Conservation (phyloP, 1,140 invertebrate genomes). For the Panagrolaimus sp. region DNA sequence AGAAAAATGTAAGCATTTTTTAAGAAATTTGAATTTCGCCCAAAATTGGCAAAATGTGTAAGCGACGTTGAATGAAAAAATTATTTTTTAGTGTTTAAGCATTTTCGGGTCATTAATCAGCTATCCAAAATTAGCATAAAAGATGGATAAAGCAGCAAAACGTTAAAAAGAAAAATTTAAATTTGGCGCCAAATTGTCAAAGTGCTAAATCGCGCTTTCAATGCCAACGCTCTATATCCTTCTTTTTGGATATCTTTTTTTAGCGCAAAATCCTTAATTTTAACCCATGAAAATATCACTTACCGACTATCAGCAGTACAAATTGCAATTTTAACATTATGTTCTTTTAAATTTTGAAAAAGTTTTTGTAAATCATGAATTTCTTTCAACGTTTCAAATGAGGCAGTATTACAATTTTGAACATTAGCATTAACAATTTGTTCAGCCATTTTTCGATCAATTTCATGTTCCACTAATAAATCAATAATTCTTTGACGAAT, state of each 20-base stretch:
- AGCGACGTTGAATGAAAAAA: too few species aligned
- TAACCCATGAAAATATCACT: slow-evolving; percentile 1
- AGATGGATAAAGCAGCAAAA: background rate
- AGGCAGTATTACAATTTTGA: slow-evolving; percentile 47
- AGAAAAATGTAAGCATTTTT: too few species aligned
- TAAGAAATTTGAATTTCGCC: too few species aligned
- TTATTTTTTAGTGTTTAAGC: too few species aligned
- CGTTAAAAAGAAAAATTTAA: background rate
- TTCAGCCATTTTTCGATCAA: slow-evolving; percentile 42
- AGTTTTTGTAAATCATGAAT: slow-evolving; percentile 60
- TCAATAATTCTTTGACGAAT: slow-evolving; percentile 57
- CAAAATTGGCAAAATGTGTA: too few species aligned
- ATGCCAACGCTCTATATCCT: too few species aligned
- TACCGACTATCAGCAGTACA: slow-evolving; percentile 62
- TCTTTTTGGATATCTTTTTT: too few species aligned
- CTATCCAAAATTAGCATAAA: too few species aligned
- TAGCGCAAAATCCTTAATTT: too few species aligned
- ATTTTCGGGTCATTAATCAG: too few species aligned
- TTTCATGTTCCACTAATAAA: slow-evolving; percentile 59
- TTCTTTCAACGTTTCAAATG: slow-evolving; percentile 55
- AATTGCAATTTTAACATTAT: slow-evolving; percentile 63
- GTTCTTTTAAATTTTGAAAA: slow-evolving; percentile 60
- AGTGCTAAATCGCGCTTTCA: too few species aligned
- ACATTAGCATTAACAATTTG: slow-evolving; percentile 41
- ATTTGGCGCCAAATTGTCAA: too few species aligned